Percentiles rank a stretch among this genome's conserved stretches.
Evolutionary conservation across 2,888 invertebrate genomes (phyloP).

Genomic region (Agrochola circellaris): DNA sequence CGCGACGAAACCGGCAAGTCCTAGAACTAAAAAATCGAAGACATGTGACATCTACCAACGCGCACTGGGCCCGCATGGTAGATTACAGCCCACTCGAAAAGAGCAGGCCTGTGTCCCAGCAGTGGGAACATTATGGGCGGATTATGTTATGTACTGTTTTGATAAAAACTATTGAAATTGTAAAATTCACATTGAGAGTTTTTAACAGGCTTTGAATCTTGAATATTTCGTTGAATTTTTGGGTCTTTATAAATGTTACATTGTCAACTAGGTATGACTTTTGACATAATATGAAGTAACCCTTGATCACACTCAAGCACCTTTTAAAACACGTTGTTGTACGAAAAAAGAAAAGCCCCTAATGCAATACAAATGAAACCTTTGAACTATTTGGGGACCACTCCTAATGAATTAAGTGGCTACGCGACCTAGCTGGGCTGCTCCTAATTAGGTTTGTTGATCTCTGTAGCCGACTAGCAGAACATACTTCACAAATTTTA

Average conservation of each 20-base stretch:
- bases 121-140: no score
- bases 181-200: not conserved
- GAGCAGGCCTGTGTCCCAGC: no score
- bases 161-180: not conserved
- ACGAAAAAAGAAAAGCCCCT: slow-evolving; percentile 4
- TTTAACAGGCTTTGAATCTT: not conserved
- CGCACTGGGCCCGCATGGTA: no score
- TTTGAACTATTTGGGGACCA: slow-evolving; percentile 53
- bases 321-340: not conserved
- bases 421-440: slow-evolving; percentile 43
- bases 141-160: no score
- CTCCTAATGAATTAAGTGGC: slow-evolving; percentile 35
- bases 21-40: no score
- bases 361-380: slow-evolving; percentile 37
- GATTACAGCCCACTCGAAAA: no score
- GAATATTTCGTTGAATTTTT: no score
- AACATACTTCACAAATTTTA: not conserved
- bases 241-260: no score
- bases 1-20: no score
- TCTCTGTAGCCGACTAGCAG: slow-evolving; percentile 12
- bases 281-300: not conserved
- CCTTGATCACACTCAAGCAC: not conserved
- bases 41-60: no score
- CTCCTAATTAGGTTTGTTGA: slow-evolving; percentile 43
- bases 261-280: not conserved